phyloP scores from a whole-genome alignment of 1,140 invertebrate genomes.

The Paramacrobiotus metropolitanus region DNA sequence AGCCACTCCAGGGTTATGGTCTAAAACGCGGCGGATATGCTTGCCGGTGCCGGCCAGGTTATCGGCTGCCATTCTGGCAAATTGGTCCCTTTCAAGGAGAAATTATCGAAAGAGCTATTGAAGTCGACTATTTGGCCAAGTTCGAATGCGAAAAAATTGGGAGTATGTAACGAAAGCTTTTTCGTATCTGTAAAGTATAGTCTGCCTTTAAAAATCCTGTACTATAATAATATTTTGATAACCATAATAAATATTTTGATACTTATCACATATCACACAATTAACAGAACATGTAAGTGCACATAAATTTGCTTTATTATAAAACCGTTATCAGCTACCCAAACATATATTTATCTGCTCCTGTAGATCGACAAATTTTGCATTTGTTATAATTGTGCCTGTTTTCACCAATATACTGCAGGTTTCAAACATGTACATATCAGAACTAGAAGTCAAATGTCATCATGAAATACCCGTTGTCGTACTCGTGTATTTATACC shows the following conservation, averaged over 20 bases:
- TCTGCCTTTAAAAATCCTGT: not conserved
- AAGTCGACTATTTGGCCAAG: constrained; percentile 67
- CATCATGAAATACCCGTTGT: not conserved
- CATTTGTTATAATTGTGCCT: not conserved
- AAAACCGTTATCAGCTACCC: not conserved
- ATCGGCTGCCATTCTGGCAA: constrained; percentile 56
- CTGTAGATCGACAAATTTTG: not conserved
- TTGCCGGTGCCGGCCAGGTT: constrained; percentile 50
- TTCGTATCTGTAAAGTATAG: not conserved
- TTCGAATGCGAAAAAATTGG: constrained; percentile 76
- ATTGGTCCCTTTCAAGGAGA: constrained; percentile 71
- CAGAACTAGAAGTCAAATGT: not conserved
- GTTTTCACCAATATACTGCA: not conserved
- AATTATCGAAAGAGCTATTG: constrained; percentile 69
- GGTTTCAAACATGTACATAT: not conserved
- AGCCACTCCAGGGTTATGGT: constrained; percentile 83
- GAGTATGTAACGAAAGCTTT: constrained; percentile 40
- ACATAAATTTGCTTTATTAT: too few relatives aligned
- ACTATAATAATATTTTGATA: not conserved
- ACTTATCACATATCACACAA: not conserved
- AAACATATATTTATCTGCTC: not conserved
- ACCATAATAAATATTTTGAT: not conserved
- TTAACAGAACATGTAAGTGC: not conserved
- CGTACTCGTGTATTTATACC: not conserved
- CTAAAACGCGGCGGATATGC: constrained; percentile 72